Percentiles rank a stretch among this genome's conserved stretches.
phyloP scores from a whole-genome alignment of 2,797 vertebrate genomes.

The Mormyrus proboscirostris region DNA sequence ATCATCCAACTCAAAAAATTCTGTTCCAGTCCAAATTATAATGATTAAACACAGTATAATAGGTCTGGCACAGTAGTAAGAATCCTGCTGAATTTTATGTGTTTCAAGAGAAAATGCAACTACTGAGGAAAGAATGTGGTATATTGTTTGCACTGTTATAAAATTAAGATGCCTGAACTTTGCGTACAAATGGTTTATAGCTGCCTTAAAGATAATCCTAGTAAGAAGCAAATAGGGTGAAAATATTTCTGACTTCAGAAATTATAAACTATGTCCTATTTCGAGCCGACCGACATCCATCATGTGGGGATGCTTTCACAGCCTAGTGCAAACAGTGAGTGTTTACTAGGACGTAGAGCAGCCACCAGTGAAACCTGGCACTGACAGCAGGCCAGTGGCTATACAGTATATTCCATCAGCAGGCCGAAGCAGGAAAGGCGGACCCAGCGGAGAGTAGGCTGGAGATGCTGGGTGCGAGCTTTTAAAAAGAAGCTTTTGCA shows the following conservation, averaged over 20 bases:
- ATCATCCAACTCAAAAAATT: not conserved
- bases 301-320: not conserved
- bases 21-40: not conserved
- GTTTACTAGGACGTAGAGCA: not conserved
- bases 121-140: not conserved
- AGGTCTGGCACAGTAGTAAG: not conserved
- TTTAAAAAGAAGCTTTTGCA: not conserved
- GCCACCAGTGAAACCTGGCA: not conserved
- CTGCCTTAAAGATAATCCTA: not conserved
- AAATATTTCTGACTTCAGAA: not conserved
- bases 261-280: constrained; percentile 3
- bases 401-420: not conserved
- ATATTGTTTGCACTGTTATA: not conserved
- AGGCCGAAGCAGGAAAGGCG: not conserved
- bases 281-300: not conserved
- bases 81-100: not conserved
- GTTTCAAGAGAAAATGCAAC: not conserved
- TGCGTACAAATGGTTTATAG: not conserved
- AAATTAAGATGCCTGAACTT: constrained; percentile 11
- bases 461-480: not conserved
- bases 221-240: not conserved
- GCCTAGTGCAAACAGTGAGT: not conserved
- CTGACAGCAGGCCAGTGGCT: not conserved
- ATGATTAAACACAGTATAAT: not conserved
- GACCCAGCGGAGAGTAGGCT: not conserved